These are phyloP conservation scores for Nyctereutes procyonoides DNA, from an alignment of 2,113 vertebrate genomes.

Conservation along the genomic window DNA sequence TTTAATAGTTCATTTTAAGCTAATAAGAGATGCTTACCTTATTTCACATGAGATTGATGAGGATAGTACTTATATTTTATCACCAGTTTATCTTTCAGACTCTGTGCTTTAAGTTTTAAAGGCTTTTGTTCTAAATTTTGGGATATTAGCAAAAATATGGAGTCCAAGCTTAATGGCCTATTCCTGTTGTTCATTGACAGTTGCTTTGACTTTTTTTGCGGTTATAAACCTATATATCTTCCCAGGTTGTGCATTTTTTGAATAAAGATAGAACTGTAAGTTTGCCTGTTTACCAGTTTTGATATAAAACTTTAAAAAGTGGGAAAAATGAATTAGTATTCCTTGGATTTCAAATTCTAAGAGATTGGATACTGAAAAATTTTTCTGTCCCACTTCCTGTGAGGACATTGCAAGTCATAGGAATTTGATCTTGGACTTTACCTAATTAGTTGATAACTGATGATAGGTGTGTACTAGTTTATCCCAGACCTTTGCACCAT, in stretches of 20 bases:
- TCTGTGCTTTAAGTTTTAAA: neutral
- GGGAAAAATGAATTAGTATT: neutral
- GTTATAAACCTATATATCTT: neutral
- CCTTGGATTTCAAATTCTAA: constrained; percentile 4
- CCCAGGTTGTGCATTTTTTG: neutral
- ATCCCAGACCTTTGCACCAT: neutral
- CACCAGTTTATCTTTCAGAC: neutral
- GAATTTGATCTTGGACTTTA: neutral
- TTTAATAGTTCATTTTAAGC: neutral
- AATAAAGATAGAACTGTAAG: neutral
- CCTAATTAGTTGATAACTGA: neutral
- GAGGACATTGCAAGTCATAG: neutral
- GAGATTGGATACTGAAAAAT: neutral
- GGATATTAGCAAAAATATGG: neutral
- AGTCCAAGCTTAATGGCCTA: neutral
- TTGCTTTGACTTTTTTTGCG: neutral
- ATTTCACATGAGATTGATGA: neutral
- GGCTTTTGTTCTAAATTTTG: neutral
- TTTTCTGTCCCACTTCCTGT: neutral
- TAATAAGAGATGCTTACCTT: neutral
- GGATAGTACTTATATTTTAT: neutral
- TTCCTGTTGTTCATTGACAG: neutral
- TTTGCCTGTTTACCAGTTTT: neutral
- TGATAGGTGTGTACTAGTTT: neutral
- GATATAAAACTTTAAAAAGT: neutral